A percentile compares a stretch with the other conserved stretches of the same genome.
Evolutionary conservation across 1,140 invertebrate species (phyloP).

Genomic region (Trypoxylus dichotomus): DNA sequence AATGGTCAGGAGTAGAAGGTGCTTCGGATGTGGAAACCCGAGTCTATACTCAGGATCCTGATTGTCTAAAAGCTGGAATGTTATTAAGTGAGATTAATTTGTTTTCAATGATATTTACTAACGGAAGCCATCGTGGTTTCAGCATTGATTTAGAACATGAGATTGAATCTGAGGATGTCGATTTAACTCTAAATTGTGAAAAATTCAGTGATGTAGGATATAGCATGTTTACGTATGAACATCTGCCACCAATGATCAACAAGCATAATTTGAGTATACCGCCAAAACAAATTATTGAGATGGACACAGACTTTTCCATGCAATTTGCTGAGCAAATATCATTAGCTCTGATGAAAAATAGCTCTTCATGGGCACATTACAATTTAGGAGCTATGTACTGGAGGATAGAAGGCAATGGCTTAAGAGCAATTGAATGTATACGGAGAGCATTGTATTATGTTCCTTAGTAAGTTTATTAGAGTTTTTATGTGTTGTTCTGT

Average conservation of each 20-base stretch:
- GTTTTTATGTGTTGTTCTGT: not conserved
- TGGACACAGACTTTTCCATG: constrained; percentile 64
- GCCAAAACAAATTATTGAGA: constrained; percentile 67
- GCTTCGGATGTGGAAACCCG: constrained; percentile 65
- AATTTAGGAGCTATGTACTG: constrained; percentile 85
- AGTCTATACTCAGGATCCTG: constrained; percentile 65
- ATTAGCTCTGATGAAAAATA: constrained; percentile 68
- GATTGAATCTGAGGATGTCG: constrained; percentile 41
- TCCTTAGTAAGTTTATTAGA: constrained; percentile 63
- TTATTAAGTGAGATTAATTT: constrained; percentile 68
- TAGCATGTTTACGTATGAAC: constrained; percentile 79
- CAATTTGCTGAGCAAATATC: constrained; percentile 70
- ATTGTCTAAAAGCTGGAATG: constrained; percentile 68
- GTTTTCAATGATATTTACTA: constrained; percentile 64
- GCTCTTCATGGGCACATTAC: constrained; percentile 81
- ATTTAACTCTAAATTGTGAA: constrained; percentile 68
- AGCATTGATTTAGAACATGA: constrained; percentile 42
- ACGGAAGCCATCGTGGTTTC: constrained; percentile 55
- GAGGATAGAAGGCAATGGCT: constrained; percentile 77
- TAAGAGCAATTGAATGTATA: constrained; percentile 79
- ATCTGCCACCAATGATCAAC: constrained; percentile 70
- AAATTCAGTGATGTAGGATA: constrained; percentile 67
- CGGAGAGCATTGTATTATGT: constrained; percentile 76
- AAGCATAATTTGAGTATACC: constrained; percentile 64
- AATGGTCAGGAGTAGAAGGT: constrained; percentile 64